Evolutionary conservation across 2,113 vertebrate species (phyloP).

Genomic region (Aegithalos caudatus): DNA sequence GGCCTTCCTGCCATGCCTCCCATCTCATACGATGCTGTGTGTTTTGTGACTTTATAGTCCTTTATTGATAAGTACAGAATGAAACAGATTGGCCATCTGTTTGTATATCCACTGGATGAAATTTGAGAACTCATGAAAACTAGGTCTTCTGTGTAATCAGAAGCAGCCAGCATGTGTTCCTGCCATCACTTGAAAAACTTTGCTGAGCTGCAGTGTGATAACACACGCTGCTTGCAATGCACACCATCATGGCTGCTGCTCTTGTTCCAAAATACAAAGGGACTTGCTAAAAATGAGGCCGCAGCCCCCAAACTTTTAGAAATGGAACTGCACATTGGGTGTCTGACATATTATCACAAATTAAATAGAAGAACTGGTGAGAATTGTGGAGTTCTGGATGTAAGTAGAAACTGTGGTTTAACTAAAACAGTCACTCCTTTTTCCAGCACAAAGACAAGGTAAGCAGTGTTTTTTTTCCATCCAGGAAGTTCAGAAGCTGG

Average conservation of each 20-base stretch:
- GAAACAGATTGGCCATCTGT: not conserved
- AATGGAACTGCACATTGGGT: not conserved
- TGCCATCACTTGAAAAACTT: not conserved
- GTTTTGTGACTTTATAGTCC: not conserved
- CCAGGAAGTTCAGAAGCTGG: not conserved
- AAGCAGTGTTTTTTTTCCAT: not conserved
- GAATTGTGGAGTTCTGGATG: not conserved
- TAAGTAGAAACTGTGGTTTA: not conserved
- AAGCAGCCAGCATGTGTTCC: not conserved
- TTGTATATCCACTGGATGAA: not conserved
- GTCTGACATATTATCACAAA: not conserved
- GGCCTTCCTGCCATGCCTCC: not conserved
- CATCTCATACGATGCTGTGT: not conserved
- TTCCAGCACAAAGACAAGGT: not conserved
- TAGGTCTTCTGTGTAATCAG: not conserved
- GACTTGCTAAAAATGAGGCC: not conserved
- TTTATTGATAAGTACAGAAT: not conserved
- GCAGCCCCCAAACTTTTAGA: not conserved
- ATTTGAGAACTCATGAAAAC: not conserved
- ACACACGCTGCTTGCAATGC: rapidly evolving
- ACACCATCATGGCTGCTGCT: not conserved
- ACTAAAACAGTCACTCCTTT: not conserved
- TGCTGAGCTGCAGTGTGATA: not conserved
- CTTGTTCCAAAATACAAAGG: not conserved
- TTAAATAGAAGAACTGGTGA: not conserved